Evolutionary conservation across 2,888 invertebrate species (phyloP).

Genomic region (Disparrhopalites patrizii): DNA sequence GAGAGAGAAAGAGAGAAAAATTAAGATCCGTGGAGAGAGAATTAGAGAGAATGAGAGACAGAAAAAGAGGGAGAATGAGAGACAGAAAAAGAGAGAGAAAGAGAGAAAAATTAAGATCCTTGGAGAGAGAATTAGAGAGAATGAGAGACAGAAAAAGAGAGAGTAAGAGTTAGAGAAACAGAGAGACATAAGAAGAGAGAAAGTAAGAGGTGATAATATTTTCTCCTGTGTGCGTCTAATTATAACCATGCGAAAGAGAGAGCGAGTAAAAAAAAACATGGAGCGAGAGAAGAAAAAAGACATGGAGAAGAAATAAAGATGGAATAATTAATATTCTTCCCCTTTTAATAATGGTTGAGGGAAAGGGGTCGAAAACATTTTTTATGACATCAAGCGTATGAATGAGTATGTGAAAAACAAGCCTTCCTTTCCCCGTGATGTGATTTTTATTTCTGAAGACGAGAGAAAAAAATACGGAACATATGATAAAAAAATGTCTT

Average conservation of each 20-base stretch:
- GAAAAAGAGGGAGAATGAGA: too few relatives aligned
- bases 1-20: too few relatives aligned
- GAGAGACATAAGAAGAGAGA: too few relatives aligned
- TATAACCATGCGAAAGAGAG: neutral
- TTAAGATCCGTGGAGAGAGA: too few relatives aligned
- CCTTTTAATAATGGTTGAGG: neutral
- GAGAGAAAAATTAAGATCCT: too few relatives aligned
- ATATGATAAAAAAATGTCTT: too few relatives aligned
- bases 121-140: neutral
- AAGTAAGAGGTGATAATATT: neutral
- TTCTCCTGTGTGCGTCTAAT: neutral
- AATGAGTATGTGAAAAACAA: too few relatives aligned
- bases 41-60: too few relatives aligned
- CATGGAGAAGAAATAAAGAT: neutral
- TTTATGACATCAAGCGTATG: too few relatives aligned
- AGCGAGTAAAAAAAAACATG: neutral
- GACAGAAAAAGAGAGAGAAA: neutral
- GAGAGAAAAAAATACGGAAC: too few relatives aligned
- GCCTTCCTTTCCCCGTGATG: neutral
- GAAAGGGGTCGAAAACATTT: conserved; percentile 1
- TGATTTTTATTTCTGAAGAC: too few relatives aligned
- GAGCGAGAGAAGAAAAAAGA: neutral
- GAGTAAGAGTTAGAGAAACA: too few relatives aligned
- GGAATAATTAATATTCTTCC: conserved; percentile 23
- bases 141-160: neutral